These are phyloP conservation scores for Helarctos malayanus DNA, from an alignment of 2,797 vertebrate genomes.

Conservation along the genomic window DNA sequence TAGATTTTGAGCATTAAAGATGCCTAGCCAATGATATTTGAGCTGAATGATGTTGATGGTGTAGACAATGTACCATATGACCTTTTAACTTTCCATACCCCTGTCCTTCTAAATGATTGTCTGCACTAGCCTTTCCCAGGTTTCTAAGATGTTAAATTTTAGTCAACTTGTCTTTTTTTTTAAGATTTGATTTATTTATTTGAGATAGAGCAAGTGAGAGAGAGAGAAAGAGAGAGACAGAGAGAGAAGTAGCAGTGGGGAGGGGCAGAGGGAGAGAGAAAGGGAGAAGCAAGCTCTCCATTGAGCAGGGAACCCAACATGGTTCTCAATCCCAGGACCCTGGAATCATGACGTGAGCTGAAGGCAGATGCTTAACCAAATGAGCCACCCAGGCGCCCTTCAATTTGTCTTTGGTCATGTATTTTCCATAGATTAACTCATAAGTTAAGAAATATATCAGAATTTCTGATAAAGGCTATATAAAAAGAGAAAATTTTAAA, in stretches of 20 bases:
- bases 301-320: not conserved
- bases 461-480: not conserved
- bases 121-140: not conserved
- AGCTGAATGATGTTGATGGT: not conserved
- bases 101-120: not conserved
- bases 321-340: not conserved
- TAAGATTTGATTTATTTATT: not conserved
- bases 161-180: not conserved
- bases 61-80: not conserved
- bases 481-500: not conserved
- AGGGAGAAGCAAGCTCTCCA: no score
- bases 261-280: not conserved
- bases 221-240: not conserved
- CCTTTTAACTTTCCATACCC: not conserved
- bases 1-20: not conserved
- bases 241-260: not conserved
- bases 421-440: not conserved
- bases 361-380: not conserved
- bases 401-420: not conserved
- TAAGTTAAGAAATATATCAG: not conserved
- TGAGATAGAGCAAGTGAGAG: not conserved
- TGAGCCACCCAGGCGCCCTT: not conserved
- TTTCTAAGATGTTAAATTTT: not conserved
- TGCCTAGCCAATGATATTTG: not conserved
- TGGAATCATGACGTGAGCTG: not conserved